Percentiles rank a stretch among this genome's conserved stretches.
Evolutionary conservation across 1,140 invertebrate species (phyloP).

Genomic region (Calosoma granatense): DNA sequence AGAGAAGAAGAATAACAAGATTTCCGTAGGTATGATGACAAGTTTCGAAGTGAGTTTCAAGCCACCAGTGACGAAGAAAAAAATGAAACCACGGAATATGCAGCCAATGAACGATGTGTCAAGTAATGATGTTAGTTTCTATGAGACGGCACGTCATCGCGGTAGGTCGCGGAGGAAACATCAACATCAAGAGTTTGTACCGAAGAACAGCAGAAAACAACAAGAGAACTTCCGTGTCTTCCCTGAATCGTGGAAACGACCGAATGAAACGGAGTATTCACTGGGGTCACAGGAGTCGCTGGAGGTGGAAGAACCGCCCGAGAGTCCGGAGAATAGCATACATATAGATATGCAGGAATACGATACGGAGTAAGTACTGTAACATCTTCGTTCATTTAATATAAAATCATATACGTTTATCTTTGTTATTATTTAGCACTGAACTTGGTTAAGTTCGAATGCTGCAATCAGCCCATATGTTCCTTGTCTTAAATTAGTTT

Average conservation of each 20-base stretch:
- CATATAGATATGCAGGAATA: conserved; percentile 51
- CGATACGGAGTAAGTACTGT: conserved; percentile 38
- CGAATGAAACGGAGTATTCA: conserved; percentile 39
- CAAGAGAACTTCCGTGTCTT: conserved; percentile 15
- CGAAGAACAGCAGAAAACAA: conserved; percentile 22
- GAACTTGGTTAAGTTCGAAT: conserved; percentile 7
- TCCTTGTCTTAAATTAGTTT: conserved; percentile 10
- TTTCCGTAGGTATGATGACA: conserved; percentile 59
- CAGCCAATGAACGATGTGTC: conserved; percentile 34
- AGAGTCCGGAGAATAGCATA: conserved; percentile 47
- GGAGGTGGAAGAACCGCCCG: conserved; percentile 39
- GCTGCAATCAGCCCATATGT: conserved; percentile 8
- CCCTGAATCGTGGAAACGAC: conserved; percentile 12
- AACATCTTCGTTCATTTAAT: conserved; percentile 4
- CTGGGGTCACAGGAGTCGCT: conserved; percentile 44
- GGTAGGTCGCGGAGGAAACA: conserved; percentile 4
- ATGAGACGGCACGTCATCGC: conserved; percentile 25
- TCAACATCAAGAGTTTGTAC: conserved; percentile 20
- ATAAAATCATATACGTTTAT: not conserved
- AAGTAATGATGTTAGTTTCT: conserved; percentile 32
- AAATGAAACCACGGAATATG: conserved; percentile 32
- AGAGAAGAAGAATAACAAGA: conserved; percentile 49
- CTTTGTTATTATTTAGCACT: not conserved
- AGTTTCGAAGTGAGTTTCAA: conserved; percentile 55
- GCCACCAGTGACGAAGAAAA: conserved; percentile 36